Base-by-base conservation (phyloP, 2,113 vertebrate species). In the Nothoprocta pentlandii region DNA sequence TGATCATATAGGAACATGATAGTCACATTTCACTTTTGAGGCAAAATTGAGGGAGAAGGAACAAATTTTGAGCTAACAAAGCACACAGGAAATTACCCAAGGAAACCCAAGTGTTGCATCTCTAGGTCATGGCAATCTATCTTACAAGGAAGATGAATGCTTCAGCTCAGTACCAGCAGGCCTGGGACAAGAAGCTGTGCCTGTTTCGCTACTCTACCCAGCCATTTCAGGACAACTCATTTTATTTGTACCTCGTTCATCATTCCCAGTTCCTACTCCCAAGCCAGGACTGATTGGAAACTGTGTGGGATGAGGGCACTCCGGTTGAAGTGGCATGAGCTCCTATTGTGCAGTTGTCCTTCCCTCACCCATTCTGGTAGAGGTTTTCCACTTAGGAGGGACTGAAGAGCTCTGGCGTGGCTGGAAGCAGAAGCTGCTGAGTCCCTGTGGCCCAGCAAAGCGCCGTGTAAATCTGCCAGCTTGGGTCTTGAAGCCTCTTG, bases 281-380 rank as follows among this genome's bases (percentile, higher is more conserved):
- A 83, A 4, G 6, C 32, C 73, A 66, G 21, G 8, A 41, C 22
- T 63, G n/a, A 69, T 28, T 76, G 73, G 71, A 54, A 87, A 42
- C n/a, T 63, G 15, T 56, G 36, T 54, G 73, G 79, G 54, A 46
- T 41, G 44, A 46, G 64, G 46, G 42, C 87, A 61, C 63, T 92
- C 76, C 41, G 25, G 41, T 59, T 77, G 91, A 77, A 89, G 75
- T 7, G 49, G 20, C 54, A 34, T 14, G 75, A 63, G 75, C 34
- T 91, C 78, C 91, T 70, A 59, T 94, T 96, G 89, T 94, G 79
- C 68, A n/a, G 79, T 14, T 94, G 92, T 91, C 91, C 79, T 87
- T 92, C 75, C 7, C 68, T 87, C 81, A 96, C 81, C 83, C 73
- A 0, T 63, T 61, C 68, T 63, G 87, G 71, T 76, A 58, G 44